Conservation (phyloP, 2,797 vertebrate species). For the Threskiornis aethiopicus region DNA sequence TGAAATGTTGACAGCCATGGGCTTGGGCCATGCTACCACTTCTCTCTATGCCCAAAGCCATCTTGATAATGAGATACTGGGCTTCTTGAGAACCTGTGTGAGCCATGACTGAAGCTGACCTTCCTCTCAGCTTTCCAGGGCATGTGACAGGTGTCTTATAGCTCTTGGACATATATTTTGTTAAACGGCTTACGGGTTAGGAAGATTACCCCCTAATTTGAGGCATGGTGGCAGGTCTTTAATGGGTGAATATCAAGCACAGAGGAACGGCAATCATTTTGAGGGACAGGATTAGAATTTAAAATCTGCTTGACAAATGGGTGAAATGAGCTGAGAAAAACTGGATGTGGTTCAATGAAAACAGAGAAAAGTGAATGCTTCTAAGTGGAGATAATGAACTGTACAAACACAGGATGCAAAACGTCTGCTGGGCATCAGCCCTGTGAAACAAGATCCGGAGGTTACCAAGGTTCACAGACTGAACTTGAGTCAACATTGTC, state of each 20-base stretch:
- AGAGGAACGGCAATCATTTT: background rate
- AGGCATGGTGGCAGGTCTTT: background rate
- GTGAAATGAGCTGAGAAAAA: slow-evolving; percentile 54
- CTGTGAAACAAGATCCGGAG: slow-evolving; percentile 51
- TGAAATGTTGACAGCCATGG: background rate
- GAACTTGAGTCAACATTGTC: slow-evolving; percentile 52
- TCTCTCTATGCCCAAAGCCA: background rate
- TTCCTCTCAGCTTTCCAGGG: background rate
- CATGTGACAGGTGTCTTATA: background rate
- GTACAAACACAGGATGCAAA: slow-evolving; percentile 49
- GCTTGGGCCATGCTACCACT: background rate
- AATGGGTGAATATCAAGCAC: background rate
- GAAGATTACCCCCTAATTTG: background rate
- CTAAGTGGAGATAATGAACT: slow-evolving; percentile 57
- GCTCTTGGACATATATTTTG: background rate
- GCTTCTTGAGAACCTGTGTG: background rate
- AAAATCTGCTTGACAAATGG: slow-evolving; percentile 46
- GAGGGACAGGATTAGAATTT: slow-evolving; percentile 18
- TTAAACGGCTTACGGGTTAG: background rate
- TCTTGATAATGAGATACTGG: background rate
- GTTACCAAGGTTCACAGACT: slow-evolving; percentile 33
- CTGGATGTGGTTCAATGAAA: slow-evolving; percentile 52
- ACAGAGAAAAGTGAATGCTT: background rate
- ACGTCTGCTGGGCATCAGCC: slow-evolving; percentile 40
- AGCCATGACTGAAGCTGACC: background rate